Evolutionary conservation across 2,113 vertebrate species (phyloP).

Genomic region (Mastomys natalensis): DNA sequence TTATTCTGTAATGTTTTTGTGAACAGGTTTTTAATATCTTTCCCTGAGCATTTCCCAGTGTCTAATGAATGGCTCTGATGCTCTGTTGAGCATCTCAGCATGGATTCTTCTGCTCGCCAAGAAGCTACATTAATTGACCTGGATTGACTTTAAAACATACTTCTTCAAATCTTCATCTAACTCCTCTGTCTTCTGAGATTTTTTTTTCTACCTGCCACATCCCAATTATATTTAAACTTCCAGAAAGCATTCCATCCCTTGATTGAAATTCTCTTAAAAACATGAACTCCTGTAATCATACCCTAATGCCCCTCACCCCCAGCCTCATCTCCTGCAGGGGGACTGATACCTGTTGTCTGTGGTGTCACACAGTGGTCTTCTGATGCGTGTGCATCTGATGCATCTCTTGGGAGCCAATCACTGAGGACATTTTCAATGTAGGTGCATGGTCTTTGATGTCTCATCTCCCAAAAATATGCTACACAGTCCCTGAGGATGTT

Average conservation of each 20-base stretch:
- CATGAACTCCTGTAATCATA: background rate
- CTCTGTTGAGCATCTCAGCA: background rate
- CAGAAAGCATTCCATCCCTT: background rate
- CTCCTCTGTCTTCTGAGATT: background rate
- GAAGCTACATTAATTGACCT: background rate
- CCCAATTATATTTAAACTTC: background rate
- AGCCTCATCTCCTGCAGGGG: background rate
- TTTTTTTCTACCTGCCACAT: background rate
- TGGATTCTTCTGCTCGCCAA: background rate
- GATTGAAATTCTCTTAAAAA: background rate
- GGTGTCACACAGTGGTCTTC: background rate
- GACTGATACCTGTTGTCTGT: background rate
- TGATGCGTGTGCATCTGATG: background rate
- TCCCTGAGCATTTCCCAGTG: background rate
- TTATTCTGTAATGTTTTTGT: background rate
- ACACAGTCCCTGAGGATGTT: background rate
- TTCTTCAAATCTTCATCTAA: background rate
- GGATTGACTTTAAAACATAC: background rate
- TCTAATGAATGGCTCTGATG: background rate
- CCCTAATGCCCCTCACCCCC: rapidly evolving
- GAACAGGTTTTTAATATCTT: background rate
- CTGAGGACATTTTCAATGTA: background rate
- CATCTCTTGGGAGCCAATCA: background rate
- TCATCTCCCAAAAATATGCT: background rate
- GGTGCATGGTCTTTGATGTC: background rate